phyloP scores from a whole-genome alignment of 2,888 invertebrate species.

The Sabatieria punctata region DNA sequence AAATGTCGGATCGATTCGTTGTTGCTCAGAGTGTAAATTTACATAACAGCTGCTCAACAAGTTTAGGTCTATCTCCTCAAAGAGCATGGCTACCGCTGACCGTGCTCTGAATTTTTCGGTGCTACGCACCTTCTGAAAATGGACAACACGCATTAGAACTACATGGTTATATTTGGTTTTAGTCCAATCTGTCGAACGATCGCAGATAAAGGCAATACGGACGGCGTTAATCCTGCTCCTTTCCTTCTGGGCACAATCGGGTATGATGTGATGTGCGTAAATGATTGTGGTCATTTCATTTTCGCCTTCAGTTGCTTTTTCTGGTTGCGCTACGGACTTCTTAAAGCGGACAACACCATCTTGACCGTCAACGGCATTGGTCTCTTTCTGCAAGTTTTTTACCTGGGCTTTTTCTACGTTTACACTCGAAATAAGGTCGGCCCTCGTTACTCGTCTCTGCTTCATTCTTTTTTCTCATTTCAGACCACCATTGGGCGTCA shows the following conservation, averaged over 20 bases:
- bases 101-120: too few species aligned
- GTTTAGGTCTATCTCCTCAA: too few species aligned
- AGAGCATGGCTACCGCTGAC: too few species aligned
- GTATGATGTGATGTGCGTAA: slow-evolving; percentile 32
- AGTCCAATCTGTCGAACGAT: slow-evolving; percentile 61
- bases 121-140: too few species aligned
- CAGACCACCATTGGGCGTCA: slow-evolving; percentile 46
- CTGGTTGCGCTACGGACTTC: slow-evolving; percentile 58
- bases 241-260: slow-evolving; percentile 59
- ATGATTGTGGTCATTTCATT: not conserved
- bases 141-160: too few species aligned
- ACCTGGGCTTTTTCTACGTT: slow-evolving; percentile 50
- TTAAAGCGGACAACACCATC: slow-evolving; percentile 51
- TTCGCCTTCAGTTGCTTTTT: slow-evolving; percentile 46
- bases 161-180: too few species aligned
- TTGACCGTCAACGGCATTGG: slow-evolving; percentile 57
- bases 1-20: too few species aligned
- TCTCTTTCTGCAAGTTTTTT: slow-evolving; percentile 48
- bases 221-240: slow-evolving; percentile 55
- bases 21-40: too few species aligned
- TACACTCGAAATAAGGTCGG: slow-evolving; percentile 51
- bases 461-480: slow-evolving; percentile 15
- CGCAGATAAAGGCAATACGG: slow-evolving; percentile 53
- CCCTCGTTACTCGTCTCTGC: not conserved
- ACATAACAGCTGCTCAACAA: too few species aligned